Base-by-base conservation (phyloP, 2,888 invertebrate species). In the Capitulum mitella region DNA sequence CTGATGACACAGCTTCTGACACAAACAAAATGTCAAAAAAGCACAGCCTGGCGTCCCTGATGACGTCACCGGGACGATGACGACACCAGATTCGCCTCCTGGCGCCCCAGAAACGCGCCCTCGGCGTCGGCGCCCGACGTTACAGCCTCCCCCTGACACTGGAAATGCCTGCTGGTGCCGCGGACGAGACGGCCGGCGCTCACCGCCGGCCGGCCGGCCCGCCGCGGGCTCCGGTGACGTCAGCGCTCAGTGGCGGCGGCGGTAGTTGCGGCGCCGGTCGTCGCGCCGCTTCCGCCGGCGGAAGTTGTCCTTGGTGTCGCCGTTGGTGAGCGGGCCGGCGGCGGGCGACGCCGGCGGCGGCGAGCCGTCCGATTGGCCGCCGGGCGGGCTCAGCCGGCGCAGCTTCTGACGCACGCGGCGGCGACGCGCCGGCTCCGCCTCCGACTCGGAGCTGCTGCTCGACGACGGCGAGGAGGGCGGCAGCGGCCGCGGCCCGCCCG, bases 281-380 rank as follows among this genome's bases (percentile, higher is more conserved):
- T 70, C 70, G 22, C 70, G 14, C 37, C 70, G 70, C 8, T 70
- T 70, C 22, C 37, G 70, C 37, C 70, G 34, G 70, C 70, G 37
- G 70, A 70, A 70, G 70, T 70, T 70, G 22, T 70, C 70, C 70
- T 70, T 70, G 70, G 70, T 70, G 37, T 70, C 22, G 34, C 70
- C 70, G 37, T 70, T 70, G 37, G 70, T 70, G 37, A 70, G 70
- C 37, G 70, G 70, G 19, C 37, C 70, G 16, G 12, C 37, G 19
- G 0, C 22, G 5, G 12, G 22, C 19, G 70, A 5, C 70, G 34
- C 14, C 70, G 70, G 70, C 22, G 70, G 10, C 22, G 37, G 37
- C 70, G 54, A 22, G 54, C 54, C 26, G 2, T 54, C 54, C 26
- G 26, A 26, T 1, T 70, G 19, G 34, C 3, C 70, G 19, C 6